A percentile compares a stretch with the other conserved stretches of the same genome.
Evolutionary conservation across 2,888 invertebrate species (phyloP).

Genomic region (Eupithecia tripunctaria): DNA sequence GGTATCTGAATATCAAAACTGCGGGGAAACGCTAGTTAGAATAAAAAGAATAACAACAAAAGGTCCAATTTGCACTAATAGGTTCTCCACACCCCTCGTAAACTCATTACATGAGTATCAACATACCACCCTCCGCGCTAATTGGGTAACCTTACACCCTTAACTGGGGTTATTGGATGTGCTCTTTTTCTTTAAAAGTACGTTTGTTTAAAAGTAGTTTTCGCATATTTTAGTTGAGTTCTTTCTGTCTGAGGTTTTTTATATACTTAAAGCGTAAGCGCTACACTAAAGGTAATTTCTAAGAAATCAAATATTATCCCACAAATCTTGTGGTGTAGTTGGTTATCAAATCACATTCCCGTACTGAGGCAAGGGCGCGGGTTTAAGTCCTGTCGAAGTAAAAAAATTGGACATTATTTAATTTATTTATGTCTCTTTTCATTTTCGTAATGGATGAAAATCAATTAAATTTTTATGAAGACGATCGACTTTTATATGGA

Average conservation of each 20-base stretch:
- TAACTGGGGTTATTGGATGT: not conserved
- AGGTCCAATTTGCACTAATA: slow-evolving; percentile 34
- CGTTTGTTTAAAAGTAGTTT: too few relatives aligned
- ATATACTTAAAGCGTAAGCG: too few relatives aligned
- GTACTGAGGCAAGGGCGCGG: too few relatives aligned
- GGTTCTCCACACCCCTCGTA: slow-evolving; percentile 27
- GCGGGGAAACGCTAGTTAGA: not conserved
- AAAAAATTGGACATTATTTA: too few relatives aligned
- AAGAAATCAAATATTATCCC: too few relatives aligned
- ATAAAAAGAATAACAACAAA: slow-evolving; percentile 19
- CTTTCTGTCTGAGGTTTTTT: too few relatives aligned
- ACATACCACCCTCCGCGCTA: slow-evolving; percentile 30
- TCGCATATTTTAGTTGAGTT: too few relatives aligned
- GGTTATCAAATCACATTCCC: too few relatives aligned
- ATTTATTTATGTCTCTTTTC: not conserved
- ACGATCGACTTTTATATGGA: not conserved
- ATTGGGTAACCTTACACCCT: slow-evolving; percentile 32
- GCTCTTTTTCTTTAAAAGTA: not conserved
- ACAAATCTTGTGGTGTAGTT: too few relatives aligned
- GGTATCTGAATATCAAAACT: not conserved
- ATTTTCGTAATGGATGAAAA: not conserved
- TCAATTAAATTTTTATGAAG: not conserved
- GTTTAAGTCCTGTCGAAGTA: too few relatives aligned
- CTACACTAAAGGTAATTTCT: too few relatives aligned
- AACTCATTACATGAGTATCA: slow-evolving; percentile 42